These are phyloP conservation scores for Lasioglossum lativentre DNA, from an alignment of 2,888 invertebrate genomes.

Conservation along the genomic window DNA sequence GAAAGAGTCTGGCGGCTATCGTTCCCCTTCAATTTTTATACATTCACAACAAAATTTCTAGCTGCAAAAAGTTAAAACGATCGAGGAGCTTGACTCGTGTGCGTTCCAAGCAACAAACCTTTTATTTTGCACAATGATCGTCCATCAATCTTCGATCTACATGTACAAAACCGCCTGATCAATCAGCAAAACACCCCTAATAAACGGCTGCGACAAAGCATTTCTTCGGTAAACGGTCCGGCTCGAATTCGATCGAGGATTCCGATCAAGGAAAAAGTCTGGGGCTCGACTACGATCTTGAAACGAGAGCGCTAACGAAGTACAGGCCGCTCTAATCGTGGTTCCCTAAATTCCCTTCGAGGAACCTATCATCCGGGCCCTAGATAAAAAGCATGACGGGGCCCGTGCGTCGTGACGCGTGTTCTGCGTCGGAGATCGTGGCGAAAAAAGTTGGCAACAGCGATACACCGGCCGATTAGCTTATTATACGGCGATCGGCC, in stretches of 20 bases:
- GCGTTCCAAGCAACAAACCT: not conserved
- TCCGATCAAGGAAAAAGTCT: not conserved
- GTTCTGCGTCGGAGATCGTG: constrained; percentile 19
- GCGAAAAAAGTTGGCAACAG: constrained; percentile 68
- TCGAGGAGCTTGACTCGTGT: not conserved
- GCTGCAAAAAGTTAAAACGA: not conserved
- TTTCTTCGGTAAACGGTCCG: not conserved
- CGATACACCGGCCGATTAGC: constrained; percentile 79
- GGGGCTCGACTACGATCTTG: not conserved
- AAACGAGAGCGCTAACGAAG: not conserved
- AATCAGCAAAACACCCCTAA: not conserved
- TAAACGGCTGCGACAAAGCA: not conserved
- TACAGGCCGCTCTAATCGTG: not conserved
- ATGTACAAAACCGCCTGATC: not conserved
- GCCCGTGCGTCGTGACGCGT: constrained; percentile 15
- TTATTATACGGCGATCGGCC: constrained; percentile 79
- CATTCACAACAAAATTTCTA: not conserved
- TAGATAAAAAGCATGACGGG: not conserved
- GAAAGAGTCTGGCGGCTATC: too few species aligned
- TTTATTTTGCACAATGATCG: not conserved
- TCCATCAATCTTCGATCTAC: not conserved
- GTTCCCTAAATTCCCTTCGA: constrained; percentile 23
- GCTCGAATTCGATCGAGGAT: not conserved
- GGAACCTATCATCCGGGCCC: constrained; percentile 26
- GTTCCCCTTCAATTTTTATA: too few species aligned